Evolutionary conservation across 2,797 vertebrate genomes (phyloP).

Genomic region (Numenius phaeopus): DNA sequence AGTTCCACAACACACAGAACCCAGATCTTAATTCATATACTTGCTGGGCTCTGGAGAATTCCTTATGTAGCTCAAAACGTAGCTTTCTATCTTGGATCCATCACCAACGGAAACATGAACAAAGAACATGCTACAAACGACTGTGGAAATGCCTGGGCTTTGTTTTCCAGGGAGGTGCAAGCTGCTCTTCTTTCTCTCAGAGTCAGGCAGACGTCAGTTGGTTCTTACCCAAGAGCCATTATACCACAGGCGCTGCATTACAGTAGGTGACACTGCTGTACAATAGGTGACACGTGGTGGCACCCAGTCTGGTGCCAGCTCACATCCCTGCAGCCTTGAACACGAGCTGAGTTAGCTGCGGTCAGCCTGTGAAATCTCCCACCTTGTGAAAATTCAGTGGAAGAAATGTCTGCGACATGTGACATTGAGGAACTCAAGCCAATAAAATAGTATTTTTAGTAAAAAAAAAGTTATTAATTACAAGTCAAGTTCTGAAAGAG

Average conservation of each 20-base stretch:
- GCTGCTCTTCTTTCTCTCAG: not conserved
- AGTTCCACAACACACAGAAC: not conserved
- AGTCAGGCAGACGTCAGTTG: fast-evolving
- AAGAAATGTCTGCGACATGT: not conserved
- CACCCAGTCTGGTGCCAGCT: not conserved
- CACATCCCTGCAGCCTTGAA: not conserved
- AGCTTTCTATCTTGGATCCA: not conserved
- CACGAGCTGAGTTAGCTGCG: fast-evolving
- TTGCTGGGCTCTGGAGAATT: not conserved
- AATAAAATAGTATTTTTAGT: not conserved
- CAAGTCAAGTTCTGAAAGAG: not conserved
- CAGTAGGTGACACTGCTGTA: not conserved
- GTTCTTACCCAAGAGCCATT: not conserved
- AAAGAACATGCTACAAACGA: not conserved
- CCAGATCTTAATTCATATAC: not conserved
- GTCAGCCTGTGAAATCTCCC: not conserved
- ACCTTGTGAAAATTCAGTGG: not conserved
- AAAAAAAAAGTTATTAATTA: not conserved
- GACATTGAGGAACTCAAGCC: not conserved
- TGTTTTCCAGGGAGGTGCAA: not conserved
- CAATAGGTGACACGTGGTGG: not conserved
- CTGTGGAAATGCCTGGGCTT: not conserved
- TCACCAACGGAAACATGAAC: not conserved
- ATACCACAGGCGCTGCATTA: not conserved
- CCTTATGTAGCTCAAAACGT: not conserved